phyloP scores from a whole-genome alignment of 1,140 invertebrate species.

The Frieseomelitta varia region DNA sequence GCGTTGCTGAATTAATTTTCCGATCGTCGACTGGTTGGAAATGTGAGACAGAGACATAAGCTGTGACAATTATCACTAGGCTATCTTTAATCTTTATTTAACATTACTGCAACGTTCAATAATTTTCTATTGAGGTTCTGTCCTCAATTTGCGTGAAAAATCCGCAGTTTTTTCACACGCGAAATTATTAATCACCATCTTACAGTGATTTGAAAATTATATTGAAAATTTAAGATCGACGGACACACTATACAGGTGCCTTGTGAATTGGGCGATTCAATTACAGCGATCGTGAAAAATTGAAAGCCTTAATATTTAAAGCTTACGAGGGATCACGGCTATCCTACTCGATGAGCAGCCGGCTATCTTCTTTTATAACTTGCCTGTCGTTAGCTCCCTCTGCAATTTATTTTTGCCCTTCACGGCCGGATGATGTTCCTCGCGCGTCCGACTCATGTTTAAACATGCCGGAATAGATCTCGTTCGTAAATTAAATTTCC shows the following conservation, averaged over 20 bases:
- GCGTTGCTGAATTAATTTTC: not conserved
- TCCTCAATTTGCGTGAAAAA: too few relatives aligned
- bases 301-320: not conserved
- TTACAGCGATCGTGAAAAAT: not conserved
- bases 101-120: too few relatives aligned
- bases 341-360: not conserved
- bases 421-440: not conserved
- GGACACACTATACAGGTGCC: not conserved
- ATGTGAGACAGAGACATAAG: too few relatives aligned
- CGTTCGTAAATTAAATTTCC: conserved; percentile 33
- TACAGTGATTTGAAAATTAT: not conserved
- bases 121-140: too few relatives aligned
- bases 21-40: not conserved
- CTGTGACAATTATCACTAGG: not conserved
- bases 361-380: not conserved
- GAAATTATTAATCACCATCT: not conserved
- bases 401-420: conserved; percentile 6
- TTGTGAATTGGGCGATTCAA: not conserved
- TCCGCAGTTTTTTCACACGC: too few relatives aligned
- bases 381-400: not conserved
- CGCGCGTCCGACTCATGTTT: conserved; percentile 10
- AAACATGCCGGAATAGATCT: not conserved
- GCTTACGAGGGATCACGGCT: not conserved
- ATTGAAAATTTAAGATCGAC: not conserved
- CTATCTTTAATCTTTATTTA: too few relatives aligned